Conservation (phyloP, 92 coral and sea anemone species). For the Porites divaricata region DNA sequence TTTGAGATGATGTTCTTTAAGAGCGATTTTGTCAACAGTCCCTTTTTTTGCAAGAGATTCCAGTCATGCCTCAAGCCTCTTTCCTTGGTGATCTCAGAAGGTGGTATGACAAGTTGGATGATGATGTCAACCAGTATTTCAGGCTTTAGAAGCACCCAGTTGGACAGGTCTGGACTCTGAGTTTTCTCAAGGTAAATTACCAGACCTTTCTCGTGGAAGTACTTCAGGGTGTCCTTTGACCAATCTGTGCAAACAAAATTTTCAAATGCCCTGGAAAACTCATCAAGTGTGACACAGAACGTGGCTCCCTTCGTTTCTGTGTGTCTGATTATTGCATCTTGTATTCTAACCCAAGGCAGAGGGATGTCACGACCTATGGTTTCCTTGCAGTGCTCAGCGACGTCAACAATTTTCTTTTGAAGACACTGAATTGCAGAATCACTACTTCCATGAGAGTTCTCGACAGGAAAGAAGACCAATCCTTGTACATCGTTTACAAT, state of each 20-base stretch:
- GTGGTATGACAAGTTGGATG: conserved; percentile 29
- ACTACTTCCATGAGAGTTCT: conserved; percentile 27
- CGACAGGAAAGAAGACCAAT: conserved; percentile 62
- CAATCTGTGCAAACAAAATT: background rate
- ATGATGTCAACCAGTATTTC: conserved; percentile 48
- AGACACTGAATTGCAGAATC: conserved; percentile 49
- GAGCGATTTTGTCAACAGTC: conserved; percentile 51
- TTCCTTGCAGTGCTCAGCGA: conserved; percentile 32
- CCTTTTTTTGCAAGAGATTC: conserved; percentile 34
- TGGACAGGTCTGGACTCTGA: conserved; percentile 21
- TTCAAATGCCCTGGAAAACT: conserved; percentile 1
- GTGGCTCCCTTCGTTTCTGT: background rate
- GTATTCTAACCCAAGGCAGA: conserved; percentile 56
- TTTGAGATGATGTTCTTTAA: conserved; percentile 40
- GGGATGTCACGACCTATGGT: conserved; percentile 39
- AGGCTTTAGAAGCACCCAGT: conserved; percentile 62
- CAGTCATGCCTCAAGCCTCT: conserved; percentile 57
- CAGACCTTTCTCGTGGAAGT: conserved; percentile 64
- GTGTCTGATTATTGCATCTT: conserved; percentile 52
- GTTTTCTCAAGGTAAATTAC: conserved; percentile 45
- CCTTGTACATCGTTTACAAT: conserved; percentile 33
- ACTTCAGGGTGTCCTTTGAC: conserved; percentile 41
- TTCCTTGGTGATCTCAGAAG: conserved; percentile 5
- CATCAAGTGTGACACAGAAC: conserved; percentile 46
- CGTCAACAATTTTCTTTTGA: conserved; percentile 21